Evolutionary conservation across 2,113 vertebrate genomes (phyloP).

Genomic region (Heterotis niloticus): DNA sequence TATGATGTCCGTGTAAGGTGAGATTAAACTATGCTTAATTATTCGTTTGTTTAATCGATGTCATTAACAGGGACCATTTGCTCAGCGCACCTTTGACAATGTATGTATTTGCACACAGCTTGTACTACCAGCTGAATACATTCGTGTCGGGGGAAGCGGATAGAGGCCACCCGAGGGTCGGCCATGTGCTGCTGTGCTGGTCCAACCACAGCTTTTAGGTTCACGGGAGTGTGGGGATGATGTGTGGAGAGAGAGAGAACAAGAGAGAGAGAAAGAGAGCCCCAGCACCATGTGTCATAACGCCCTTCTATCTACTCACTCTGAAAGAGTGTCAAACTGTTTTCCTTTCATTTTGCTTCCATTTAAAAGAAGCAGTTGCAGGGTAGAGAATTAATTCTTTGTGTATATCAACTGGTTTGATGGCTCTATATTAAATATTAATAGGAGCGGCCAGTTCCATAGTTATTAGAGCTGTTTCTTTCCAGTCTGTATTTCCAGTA

Average conservation of each 20-base stretch:
- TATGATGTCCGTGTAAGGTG: neutral
- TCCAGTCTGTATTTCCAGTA: too few species aligned
- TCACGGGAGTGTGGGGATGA: neutral
- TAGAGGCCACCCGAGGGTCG: neutral
- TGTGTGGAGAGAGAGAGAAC: neutral
- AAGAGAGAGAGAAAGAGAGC: neutral
- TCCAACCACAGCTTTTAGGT: too few species aligned
- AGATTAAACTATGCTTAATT: neutral
- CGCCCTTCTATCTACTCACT: too few species aligned
- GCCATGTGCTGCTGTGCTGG: neutral
- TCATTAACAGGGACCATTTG: neutral
- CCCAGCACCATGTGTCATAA: too few species aligned
- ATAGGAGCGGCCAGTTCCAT: neutral
- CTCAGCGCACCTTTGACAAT: neutral
- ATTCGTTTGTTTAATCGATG: slow-evolving; percentile 1
- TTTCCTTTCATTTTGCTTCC: too few species aligned
- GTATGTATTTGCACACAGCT: neutral
- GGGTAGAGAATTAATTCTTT: too few species aligned
- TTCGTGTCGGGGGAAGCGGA: neutral
- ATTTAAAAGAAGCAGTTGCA: too few species aligned
- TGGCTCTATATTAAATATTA: too few species aligned
- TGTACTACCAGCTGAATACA: neutral
- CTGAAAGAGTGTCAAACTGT: too few species aligned
- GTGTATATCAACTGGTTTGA: too few species aligned
- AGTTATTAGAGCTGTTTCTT: neutral